phyloP scores from a whole-genome alignment of 2,888 invertebrate species.

The Resseliella maxima region DNA sequence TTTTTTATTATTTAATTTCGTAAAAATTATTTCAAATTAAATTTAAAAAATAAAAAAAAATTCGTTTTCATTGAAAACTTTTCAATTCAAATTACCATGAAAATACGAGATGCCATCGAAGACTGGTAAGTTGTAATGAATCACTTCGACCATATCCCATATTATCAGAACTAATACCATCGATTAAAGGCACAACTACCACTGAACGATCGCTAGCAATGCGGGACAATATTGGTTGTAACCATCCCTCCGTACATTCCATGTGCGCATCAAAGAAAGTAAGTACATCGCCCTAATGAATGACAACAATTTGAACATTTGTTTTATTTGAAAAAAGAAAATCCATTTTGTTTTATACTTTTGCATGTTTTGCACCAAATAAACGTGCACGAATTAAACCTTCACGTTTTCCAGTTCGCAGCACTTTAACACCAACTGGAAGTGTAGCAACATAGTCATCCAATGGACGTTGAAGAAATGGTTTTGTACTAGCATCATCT shows the following conservation, averaged over 20 bases:
- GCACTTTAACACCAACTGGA: neutral
- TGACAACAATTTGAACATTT: no score
- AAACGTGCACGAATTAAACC: constrained; percentile 12
- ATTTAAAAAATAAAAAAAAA: no score
- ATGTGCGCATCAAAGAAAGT: constrained; percentile 62
- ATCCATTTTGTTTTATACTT: neutral
- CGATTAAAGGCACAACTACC: constrained; percentile 64
- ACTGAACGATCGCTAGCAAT: constrained; percentile 59
- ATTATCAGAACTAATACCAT: constrained; percentile 61
- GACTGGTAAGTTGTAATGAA: neutral
- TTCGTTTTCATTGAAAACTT: neutral
- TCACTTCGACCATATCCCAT: neutral
- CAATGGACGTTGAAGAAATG: neutral
- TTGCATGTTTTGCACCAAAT: neutral
- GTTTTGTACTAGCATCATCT: neutral
- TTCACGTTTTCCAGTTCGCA: neutral
- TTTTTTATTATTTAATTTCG: no score
- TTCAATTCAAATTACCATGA: neutral
- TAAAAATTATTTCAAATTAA: neutral
- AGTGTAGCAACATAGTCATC: neutral
- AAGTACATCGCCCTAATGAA: no score
- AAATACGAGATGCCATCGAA: constrained; percentile 11
- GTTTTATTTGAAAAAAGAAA: no score
- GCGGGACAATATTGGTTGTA: constrained; percentile 64
- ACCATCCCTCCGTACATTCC: constrained; percentile 61